These are phyloP conservation scores for Astropecten irregularis DNA, from an alignment of 53 echinoderm and acorn worm genomes.

Conservation along the genomic window DNA sequence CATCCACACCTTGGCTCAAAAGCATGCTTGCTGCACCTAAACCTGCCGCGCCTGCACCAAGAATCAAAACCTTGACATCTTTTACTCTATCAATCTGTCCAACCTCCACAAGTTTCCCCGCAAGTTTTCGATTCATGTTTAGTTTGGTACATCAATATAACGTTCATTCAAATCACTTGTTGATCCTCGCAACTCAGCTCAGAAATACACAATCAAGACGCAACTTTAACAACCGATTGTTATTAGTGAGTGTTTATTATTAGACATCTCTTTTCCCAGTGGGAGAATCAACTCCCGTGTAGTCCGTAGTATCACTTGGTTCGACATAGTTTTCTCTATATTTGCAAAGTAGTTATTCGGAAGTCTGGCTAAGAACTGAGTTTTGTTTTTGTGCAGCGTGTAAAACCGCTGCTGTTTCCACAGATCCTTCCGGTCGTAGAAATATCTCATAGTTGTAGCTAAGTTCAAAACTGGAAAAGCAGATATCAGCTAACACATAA, in stretches of 20 bases:
- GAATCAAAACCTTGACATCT: slow-evolving; percentile 46
- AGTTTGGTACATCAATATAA: neutral
- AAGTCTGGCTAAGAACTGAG: neutral
- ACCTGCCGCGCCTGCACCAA: slow-evolving; percentile 69
- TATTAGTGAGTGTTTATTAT: slow-evolving; percentile 21
- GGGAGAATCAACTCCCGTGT: slow-evolving; percentile 48
- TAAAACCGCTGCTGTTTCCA: slow-evolving; percentile 42
- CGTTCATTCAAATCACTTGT: neutral
- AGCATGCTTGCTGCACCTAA: slow-evolving; percentile 51
- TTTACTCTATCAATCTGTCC: neutral
- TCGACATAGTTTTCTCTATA: slow-evolving; percentile 26
- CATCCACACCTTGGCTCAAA: slow-evolving; percentile 19
- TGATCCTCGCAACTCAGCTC: neutral
- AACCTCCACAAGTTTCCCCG: slow-evolving; percentile 36
- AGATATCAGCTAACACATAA: slow-evolving; percentile 17
- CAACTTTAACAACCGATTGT: neutral
- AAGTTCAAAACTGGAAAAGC: slow-evolving; percentile 26
- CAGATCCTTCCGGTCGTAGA: neutral
- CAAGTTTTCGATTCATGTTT: slow-evolving; percentile 1
- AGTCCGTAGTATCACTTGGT: slow-evolving; percentile 38
- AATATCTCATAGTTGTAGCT: neutral
- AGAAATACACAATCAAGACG: neutral
- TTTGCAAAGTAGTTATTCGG: slow-evolving; percentile 6
- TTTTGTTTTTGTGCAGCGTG: slow-evolving; percentile 30
- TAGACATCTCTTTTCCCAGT: neutral